A percentile compares a stretch with the other conserved stretches of the same genome.
These are phyloP conservation scores for Koerneria pararmatus DNA, from an alignment of 2,888 invertebrate species.

Conservation along the genomic window DNA sequence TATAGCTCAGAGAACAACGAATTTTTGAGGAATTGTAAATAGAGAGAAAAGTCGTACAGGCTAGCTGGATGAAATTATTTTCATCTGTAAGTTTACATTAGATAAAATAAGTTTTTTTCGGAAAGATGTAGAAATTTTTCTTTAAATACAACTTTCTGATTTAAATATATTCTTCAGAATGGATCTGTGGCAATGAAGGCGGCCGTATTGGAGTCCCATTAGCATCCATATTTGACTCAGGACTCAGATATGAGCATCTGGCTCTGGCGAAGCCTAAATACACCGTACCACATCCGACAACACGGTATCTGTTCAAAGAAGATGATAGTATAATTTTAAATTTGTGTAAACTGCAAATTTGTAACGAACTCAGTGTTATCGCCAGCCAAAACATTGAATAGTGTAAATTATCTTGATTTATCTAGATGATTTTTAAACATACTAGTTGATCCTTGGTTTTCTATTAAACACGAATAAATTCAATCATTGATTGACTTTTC, in stretches of 20 bases:
- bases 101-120: too few relatives aligned
- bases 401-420: neutral
- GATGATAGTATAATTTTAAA: too few relatives aligned
- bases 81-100: too few relatives aligned
- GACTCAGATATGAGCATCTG: slow-evolving; percentile 16
- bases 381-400: neutral
- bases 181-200: slow-evolving; percentile 38
- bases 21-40: too few relatives aligned
- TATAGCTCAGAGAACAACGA: too few relatives aligned
- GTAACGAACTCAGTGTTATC: neutral
- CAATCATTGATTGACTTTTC: neutral
- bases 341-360: neutral
- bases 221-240: slow-evolving; percentile 3
- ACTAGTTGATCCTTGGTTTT: neutral
- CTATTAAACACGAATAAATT: neutral
- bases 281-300: neutral
- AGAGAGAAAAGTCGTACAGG: too few relatives aligned
- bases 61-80: too few relatives aligned
- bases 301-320: neutral
- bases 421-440: neutral
- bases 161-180: slow-evolving; percentile 28
- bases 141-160: too few relatives aligned
- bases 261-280: slow-evolving; percentile 1
- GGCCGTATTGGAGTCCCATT: slow-evolving; percentile 31
- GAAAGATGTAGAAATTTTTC: too few relatives aligned